phyloP scores from a whole-genome alignment of 1,140 invertebrate genomes.

The Caenorhabditis brenneri region DNA sequence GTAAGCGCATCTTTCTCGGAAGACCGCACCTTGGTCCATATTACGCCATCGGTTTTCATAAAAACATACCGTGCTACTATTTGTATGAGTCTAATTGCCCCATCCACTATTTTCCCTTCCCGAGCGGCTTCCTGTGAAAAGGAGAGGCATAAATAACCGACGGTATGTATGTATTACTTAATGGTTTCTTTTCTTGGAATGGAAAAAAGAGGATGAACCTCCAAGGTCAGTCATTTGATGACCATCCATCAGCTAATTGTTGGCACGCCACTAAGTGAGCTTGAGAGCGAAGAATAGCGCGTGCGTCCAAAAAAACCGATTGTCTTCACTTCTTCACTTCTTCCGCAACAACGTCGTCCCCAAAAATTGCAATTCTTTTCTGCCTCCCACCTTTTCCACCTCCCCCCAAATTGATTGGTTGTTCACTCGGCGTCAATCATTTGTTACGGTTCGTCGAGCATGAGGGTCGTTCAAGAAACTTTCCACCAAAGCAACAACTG shows the following conservation, averaged over 20 bases:
- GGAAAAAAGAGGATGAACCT: constrained; percentile 9
- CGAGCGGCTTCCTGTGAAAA: constrained; percentile 26
- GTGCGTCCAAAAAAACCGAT: constrained; percentile 5
- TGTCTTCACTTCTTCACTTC: constrained; percentile 1
- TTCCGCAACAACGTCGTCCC: neutral
- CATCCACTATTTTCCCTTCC: neutral
- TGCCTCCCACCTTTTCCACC: neutral
- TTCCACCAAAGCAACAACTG: constrained; percentile 5
- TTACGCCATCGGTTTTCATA: constrained; percentile 11
- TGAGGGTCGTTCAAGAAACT: constrained; percentile 40
- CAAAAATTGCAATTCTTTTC: constrained; percentile 16
- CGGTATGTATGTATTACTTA: constrained; percentile 43
- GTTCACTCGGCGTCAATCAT: constrained; percentile 33
- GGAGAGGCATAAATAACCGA: constrained; percentile 32
- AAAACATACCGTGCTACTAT: neutral
- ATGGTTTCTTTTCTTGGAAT: constrained; percentile 41
- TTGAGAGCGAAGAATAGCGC: constrained; percentile 25
- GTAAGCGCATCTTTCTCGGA: no score
- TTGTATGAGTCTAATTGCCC: constrained; percentile 26
- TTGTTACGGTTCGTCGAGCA: constrained; percentile 29
- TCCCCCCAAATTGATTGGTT: constrained; percentile 36
- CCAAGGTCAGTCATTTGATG: constrained; percentile 36
- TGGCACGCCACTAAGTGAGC: constrained; percentile 39
- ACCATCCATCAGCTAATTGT: constrained; percentile 40
- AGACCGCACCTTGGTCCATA: constrained; percentile 2